Evolutionary conservation across 35 echinoderm and acorn worm genomes (phyloP), one percentile per base, ranked within the genome.

Genomic region (Heliocidaris erythrogramma): DNA sequence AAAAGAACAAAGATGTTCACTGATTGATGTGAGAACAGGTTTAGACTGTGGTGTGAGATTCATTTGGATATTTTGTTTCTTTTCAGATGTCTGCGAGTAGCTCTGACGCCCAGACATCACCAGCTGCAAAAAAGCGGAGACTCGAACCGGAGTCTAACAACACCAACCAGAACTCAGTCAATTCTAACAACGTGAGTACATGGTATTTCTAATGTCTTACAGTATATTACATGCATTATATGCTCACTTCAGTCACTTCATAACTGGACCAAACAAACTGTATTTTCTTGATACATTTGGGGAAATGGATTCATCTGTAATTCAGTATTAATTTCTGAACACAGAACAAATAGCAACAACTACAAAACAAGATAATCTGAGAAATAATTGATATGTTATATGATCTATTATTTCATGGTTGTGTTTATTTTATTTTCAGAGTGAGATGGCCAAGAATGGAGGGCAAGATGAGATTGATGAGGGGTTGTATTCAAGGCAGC

Each of bases 401-500:
- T 42, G 35, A 42, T 42, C 35, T 42, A 42, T 42, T 42, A 42
- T 21, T 94, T 94, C 59, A 12, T 17, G 49, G 11, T 91, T 93
- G 21, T 16, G n/a, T 69, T 90, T 94, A 32, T 93, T 92, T 86
- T 85, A 94, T 91, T 88, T 30, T 6, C 85, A 96, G 95, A 60
- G 93, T 48, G 94, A 96, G 71, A 99, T 99, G 98, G 94, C 97
- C 31, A 97, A 96, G 59, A 99, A 99, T 60, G 97, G 97, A 93
- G 94, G 93, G 60, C 60, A 94, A 24, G 96, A 94, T 65, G 98
- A 97, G 88, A 99, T 99, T 69, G 98, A 97, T 95, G 98, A 99
- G 88, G 96, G 98, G 91, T 94, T 99, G 84, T 99, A 99, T 85
- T 99, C 98, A 48, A 97, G 98, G 93, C 98, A 99, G 87, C 96